Evolutionary conservation across 2,797 vertebrate genomes (phyloP).

Genomic region (Karalla daura): DNA sequence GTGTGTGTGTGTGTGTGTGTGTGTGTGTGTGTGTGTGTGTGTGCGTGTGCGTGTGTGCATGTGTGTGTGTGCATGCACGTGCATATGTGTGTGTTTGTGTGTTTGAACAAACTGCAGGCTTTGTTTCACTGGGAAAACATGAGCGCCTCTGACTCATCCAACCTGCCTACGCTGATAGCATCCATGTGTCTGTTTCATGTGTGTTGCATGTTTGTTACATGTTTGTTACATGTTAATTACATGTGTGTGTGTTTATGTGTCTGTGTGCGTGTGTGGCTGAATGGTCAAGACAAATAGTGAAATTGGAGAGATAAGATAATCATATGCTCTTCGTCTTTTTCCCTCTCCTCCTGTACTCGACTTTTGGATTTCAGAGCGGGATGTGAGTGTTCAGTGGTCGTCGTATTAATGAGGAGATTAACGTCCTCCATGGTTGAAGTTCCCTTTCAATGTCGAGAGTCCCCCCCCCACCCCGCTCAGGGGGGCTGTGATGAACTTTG

Average conservation of each 20-base stretch:
- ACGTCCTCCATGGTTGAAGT: conserved; percentile 58
- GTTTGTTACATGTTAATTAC: too few species aligned
- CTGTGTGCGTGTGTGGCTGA: conserved; percentile 35
- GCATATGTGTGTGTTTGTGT: too few species aligned
- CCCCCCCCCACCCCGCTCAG: conserved; percentile 6
- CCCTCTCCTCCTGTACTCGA: conserved; percentile 26
- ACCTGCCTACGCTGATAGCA: conserved; percentile 17
- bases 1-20: too few species aligned
- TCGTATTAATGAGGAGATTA: conserved; percentile 62
- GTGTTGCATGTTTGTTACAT: too few species aligned
- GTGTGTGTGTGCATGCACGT: too few species aligned
- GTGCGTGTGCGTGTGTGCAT: too few species aligned
- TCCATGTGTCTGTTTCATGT: not conserved
- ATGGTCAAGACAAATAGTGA: too few species aligned
- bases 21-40: too few species aligned
- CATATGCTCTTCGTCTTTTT: conserved; percentile 3
- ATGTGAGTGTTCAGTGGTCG: conserved; percentile 35
- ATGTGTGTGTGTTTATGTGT: not conserved
- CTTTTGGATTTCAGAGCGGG: conserved; percentile 42
- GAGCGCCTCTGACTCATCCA: conserved; percentile 49
- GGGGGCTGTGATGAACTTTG: conserved; percentile 50
- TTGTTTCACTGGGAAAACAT: conserved; percentile 49
- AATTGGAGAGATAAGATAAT: conserved; percentile 6
- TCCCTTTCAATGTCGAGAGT: conserved; percentile 58
- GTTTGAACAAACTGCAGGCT: conserved; percentile 62